Evolutionary conservation across 2,113 vertebrate genomes (phyloP).

Genomic region (Trochalopteron elliotii): DNA sequence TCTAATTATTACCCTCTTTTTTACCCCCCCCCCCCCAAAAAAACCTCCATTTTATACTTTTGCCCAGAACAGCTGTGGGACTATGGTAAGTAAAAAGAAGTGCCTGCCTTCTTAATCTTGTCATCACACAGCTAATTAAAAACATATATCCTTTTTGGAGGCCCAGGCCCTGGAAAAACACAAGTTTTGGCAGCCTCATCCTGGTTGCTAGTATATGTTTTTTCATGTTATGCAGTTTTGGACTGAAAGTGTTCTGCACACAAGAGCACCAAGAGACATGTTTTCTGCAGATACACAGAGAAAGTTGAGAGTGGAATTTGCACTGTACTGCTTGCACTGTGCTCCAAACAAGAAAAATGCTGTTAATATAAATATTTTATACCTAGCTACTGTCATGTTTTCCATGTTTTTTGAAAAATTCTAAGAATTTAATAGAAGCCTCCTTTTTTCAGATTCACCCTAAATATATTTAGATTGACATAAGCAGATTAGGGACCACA

Average conservation of each 20-base stretch:
- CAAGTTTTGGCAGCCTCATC: background rate
- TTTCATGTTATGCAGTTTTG: background rate
- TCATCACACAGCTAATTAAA: constrained; percentile 54
- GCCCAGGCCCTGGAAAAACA: constrained; percentile 38
- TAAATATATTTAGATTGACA: background rate
- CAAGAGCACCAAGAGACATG: background rate
- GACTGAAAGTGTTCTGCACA: background rate
- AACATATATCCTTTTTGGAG: constrained; percentile 23
- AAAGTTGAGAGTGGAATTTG: background rate
- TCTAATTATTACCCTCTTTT: background rate
- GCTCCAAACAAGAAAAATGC: background rate
- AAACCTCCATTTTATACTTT: background rate
- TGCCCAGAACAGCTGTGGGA: background rate
- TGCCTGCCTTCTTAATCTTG: constrained; percentile 15
- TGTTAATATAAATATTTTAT: background rate
- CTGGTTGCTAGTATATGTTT: background rate
- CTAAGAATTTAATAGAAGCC: background rate
- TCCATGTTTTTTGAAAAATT: background rate
- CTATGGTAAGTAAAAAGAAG: constrained; percentile 1
- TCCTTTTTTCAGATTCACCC: background rate
- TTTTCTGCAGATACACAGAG: background rate
- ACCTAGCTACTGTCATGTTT: background rate
- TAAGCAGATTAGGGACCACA: background rate
- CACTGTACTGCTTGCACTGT: background rate
- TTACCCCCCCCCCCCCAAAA: fast-evolving